These are phyloP conservation scores for Dioctria linearis DNA, from an alignment of 2,888 invertebrate genomes.

Conservation along the genomic window DNA sequence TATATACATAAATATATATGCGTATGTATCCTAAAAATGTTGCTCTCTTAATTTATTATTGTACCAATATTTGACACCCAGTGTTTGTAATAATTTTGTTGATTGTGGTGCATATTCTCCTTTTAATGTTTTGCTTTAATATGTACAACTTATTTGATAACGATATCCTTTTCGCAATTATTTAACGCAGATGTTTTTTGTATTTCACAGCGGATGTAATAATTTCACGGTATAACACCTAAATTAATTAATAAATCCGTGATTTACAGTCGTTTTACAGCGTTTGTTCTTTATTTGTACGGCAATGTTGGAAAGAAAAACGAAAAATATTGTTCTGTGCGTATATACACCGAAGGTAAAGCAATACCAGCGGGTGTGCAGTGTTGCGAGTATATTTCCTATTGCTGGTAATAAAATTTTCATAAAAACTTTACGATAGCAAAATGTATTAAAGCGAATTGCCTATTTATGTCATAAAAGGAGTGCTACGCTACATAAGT, in stretches of 20 bases:
- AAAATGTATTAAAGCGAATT: no score
- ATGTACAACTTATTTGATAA: slow-evolving; percentile 48
- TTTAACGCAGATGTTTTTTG: background rate
- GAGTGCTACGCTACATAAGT: no score
- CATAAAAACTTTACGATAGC: no score
- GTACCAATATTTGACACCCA: slow-evolving; percentile 46
- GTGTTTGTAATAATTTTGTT: slow-evolving; percentile 41
- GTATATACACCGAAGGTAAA: no score
- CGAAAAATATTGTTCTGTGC: no score
- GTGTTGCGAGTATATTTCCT: no score
- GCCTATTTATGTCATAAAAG: no score
- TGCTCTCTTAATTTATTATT: slow-evolving; percentile 33
- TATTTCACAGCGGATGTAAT: background rate
- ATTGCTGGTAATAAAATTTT: no score
- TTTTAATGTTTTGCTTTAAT: slow-evolving; percentile 8
- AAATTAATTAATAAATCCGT: slow-evolving; percentile 20
- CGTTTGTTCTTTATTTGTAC: background rate
- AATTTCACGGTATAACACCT: slow-evolving; percentile 2
- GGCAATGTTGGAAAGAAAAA: no score
- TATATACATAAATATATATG: no score
- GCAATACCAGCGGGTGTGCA: no score
- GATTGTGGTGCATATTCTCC: slow-evolving; percentile 54
- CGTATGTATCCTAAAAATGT: no score
- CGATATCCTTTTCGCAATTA: background rate
- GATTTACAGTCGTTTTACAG: slow-evolving; percentile 12